Evolutionary conservation across 2,888 invertebrate species (phyloP).

Genomic region (Stictocephala bisonia): DNA sequence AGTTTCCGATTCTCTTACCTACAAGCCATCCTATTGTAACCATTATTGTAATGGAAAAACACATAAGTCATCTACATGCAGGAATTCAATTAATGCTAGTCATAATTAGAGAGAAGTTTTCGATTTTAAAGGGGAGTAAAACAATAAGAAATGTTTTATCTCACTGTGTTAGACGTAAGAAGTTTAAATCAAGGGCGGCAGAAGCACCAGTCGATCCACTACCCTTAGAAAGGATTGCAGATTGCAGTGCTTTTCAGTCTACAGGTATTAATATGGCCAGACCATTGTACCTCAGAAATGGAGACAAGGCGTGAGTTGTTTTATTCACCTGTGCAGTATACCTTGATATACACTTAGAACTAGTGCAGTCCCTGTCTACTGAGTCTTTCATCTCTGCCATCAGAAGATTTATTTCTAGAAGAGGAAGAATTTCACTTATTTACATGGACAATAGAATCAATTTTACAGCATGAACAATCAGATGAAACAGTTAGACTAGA

Average conservation of each 20-base stretch:
- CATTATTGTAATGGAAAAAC: slow-evolving; percentile 6
- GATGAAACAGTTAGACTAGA: slow-evolving; percentile 68
- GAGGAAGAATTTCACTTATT: slow-evolving; percentile 60
- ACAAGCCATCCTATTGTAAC: background rate
- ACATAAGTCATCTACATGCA: slow-evolving; percentile 5
- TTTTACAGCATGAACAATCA: slow-evolving; percentile 63
- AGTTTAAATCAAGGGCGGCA: slow-evolving; percentile 54
- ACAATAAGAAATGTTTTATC: slow-evolving; percentile 5
- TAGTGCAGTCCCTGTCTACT: slow-evolving; percentile 60
- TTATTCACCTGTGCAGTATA: slow-evolving; percentile 64
- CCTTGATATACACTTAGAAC: slow-evolving; percentile 63
- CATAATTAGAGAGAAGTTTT: slow-evolving; percentile 45
- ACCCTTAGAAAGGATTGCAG: slow-evolving; percentile 59
- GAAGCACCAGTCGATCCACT: slow-evolving; percentile 56
- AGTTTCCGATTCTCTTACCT: slow-evolving; percentile 37
- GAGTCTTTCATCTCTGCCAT: slow-evolving; percentile 60
- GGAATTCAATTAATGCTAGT: slow-evolving; percentile 38
- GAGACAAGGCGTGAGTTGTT: slow-evolving; percentile 60
- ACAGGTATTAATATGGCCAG: slow-evolving; percentile 61
- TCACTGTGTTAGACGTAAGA: slow-evolving; percentile 51
- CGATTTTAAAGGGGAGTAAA: slow-evolving; percentile 45
- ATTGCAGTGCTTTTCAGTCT: slow-evolving; percentile 59
- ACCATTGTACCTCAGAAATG: slow-evolving; percentile 46
- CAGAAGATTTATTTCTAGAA: slow-evolving; percentile 61
- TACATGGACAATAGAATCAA: slow-evolving; percentile 64